Evolutionary conservation across 2,888 invertebrate species (phyloP).

Genomic region (Hydriomena furcata): DNA sequence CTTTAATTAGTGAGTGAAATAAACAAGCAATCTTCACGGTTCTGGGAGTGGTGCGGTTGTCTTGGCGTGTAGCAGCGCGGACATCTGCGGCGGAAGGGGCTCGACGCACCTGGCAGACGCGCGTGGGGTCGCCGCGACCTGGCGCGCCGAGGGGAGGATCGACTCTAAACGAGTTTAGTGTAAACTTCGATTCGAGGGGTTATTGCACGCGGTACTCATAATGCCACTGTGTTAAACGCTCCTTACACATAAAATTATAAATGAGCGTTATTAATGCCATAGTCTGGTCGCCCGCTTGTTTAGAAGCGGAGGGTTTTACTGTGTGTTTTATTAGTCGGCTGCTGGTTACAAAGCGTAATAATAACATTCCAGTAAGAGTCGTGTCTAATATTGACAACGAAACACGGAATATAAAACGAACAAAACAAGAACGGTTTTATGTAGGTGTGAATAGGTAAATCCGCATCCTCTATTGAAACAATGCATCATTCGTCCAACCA

Average conservation of each 20-base stretch:
- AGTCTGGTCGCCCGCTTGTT: constrained; percentile 32
- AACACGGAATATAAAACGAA: not conserved
- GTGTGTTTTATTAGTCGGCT: constrained; percentile 41
- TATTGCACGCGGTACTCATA: constrained; percentile 44
- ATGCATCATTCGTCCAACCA: too few species aligned
- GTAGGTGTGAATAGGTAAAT: too few species aligned
- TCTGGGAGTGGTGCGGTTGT: not conserved
- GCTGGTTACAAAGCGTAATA: constrained; percentile 26
- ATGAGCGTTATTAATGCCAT: constrained; percentile 42
- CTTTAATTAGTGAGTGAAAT: not conserved
- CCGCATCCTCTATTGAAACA: too few species aligned
- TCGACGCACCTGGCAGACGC: constrained; percentile 69
- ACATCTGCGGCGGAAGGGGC: constrained; percentile 68
- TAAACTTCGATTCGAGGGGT: constrained; percentile 54
- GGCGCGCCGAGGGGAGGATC: constrained; percentile 56
- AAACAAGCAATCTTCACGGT: constrained; percentile 1
- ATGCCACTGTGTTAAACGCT: constrained; percentile 44
- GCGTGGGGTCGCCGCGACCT: constrained; percentile 65
- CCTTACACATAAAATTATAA: constrained; percentile 48
- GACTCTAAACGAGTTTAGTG: constrained; percentile 57
- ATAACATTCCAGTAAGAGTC: constrained; percentile 15
- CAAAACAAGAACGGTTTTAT: not conserved
- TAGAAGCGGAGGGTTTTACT: constrained; percentile 41
- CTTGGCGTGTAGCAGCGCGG: constrained; percentile 12
- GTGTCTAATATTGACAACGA: not conserved